Evolutionary conservation across 1,140 invertebrate species (phyloP).

Genomic region (Brachionus sp.): DNA sequence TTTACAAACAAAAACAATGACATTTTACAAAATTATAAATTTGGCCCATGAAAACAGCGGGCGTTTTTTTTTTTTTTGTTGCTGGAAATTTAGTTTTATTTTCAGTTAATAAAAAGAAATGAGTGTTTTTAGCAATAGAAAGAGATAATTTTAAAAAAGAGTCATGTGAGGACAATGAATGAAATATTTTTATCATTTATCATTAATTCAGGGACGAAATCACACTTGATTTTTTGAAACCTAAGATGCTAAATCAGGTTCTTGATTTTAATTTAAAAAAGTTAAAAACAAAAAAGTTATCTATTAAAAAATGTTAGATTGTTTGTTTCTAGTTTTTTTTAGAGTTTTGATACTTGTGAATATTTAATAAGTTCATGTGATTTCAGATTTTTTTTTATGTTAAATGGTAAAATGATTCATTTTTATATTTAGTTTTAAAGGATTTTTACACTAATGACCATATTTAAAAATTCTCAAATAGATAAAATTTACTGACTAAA

Average conservation of each 20-base stretch:
- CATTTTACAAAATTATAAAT: background rate
- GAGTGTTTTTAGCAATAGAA: background rate
- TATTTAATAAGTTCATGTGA: background rate
- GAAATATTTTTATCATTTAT: background rate
- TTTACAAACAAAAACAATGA: background rate
- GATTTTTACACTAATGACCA: too few relatives aligned
- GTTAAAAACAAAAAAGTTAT: background rate
- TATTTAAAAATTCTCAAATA: too few relatives aligned
- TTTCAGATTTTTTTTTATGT: background rate
- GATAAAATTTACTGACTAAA: too few relatives aligned
- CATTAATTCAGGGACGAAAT: background rate
- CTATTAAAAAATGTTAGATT: background rate
- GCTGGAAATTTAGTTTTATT: constrained; percentile 23
- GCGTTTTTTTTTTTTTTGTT: background rate
- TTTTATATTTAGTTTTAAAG: background rate
- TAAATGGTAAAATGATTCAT: background rate
- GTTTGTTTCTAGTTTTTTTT: background rate
- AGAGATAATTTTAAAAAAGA: background rate
- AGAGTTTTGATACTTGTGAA: background rate
- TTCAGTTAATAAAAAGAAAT: constrained; percentile 24
- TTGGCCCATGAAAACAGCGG: background rate
- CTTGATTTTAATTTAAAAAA: constrained; percentile 11
- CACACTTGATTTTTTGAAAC: constrained; percentile 6
- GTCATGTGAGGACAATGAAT: background rate
- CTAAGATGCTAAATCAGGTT: constrained; percentile 16